phyloP scores from a whole-genome alignment of 2,888 invertebrate species.

The Aelia acuminata region DNA sequence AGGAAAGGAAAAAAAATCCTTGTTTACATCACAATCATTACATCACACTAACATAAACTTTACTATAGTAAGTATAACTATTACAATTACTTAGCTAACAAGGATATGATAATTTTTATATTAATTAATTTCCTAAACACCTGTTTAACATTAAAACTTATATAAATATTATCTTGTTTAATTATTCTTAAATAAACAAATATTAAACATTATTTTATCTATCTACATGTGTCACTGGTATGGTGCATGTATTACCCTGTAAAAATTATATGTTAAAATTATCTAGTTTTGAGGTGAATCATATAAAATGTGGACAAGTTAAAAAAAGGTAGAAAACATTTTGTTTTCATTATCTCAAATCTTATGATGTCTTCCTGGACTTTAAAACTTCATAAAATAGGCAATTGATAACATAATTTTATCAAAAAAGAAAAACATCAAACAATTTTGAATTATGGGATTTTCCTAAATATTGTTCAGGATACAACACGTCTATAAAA shows the following conservation, averaged over 20 bases:
- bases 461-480: neutral
- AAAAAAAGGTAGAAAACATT: slow-evolving; percentile 20
- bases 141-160: neutral
- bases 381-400: neutral
- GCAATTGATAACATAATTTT: neutral
- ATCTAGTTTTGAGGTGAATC: neutral
- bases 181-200: slow-evolving; percentile 25
- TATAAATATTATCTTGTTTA: slow-evolving; percentile 36
- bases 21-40: slow-evolving; percentile 42
- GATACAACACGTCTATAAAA: neutral
- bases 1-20: slow-evolving; percentile 23
- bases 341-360: neutral
- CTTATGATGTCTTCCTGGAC: neutral
- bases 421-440: neutral
- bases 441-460: neutral
- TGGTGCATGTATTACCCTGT: slow-evolving; percentile 49
- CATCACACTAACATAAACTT: slow-evolving; percentile 20
- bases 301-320: slow-evolving; percentile 50
- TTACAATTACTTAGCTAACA: neutral
- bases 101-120: neutral
- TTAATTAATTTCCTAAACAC: slow-evolving; percentile 17
- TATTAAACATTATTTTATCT: slow-evolving; percentile 38
- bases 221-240: slow-evolving; percentile 43
- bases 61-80: slow-evolving; percentile 51
- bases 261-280: slow-evolving; percentile 32